A percentile compares a stretch with the other conserved stretches of the same genome.
Conservation (phyloP, 2,113 vertebrate genomes). For the Gavia stellata region DNA sequence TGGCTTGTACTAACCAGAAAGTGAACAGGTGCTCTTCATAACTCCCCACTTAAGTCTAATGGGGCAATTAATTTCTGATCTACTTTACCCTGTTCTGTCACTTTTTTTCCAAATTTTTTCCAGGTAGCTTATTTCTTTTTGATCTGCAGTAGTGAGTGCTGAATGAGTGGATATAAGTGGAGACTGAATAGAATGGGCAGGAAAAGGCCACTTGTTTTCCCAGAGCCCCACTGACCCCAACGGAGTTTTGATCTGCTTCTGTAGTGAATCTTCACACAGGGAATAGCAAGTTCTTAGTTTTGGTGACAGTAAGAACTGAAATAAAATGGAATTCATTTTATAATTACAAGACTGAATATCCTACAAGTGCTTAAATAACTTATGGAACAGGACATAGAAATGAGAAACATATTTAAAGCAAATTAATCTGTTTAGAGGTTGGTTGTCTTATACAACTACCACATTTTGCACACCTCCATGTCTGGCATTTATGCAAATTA, state of each 20-base stretch:
- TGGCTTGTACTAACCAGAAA: neutral
- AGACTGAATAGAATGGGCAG: neutral
- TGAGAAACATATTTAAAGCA: neutral
- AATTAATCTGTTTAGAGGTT: neutral
- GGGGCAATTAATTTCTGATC: neutral
- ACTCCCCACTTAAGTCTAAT: neutral
- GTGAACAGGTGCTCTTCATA: neutral
- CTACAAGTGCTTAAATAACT: neutral
- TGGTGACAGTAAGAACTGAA: neutral
- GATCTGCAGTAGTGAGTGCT: neutral
- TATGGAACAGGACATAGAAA: neutral
- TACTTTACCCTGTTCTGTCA: neutral
- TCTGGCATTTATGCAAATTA: slow-evolving; percentile 21
- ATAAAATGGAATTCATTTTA: neutral
- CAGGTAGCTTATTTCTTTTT: neutral
- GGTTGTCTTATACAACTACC: neutral
- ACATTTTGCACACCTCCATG: neutral
- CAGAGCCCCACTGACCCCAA: neutral
- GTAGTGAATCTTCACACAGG: neutral
- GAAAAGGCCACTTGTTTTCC: neutral
- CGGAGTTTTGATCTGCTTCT: neutral
- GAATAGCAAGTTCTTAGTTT: neutral
- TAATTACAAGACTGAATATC: neutral
- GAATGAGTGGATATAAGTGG: neutral
- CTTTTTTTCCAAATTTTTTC: neutral